Evolutionary conservation across 1,140 invertebrate genomes (phyloP), one percentile per base, ranked within the genome.

Genomic region (Triops cancriformis): DNA sequence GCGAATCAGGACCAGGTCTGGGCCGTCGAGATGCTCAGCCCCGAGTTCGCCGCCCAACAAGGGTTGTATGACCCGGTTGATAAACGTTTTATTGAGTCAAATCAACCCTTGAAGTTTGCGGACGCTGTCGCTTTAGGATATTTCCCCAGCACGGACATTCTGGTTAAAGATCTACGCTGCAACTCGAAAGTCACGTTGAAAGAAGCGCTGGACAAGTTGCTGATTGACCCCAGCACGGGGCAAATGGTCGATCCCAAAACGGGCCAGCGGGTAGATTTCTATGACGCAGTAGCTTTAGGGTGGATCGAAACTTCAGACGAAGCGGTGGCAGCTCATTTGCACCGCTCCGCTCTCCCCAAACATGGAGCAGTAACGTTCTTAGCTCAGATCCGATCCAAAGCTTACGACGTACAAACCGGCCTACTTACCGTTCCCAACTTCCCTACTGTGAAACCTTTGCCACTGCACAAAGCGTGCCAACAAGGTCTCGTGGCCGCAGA

Each of bases 211-310:
- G 87, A 90, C 75, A 87, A 88, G 80, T 90, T 90, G 1, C 83
- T 95, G 26, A 88, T 96, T 75, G 91, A 96, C 84, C 88, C 89
- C 82, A 88, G 90, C 78, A 88, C 89, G 1, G 93, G 93, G 10
- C 88, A 93, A 81, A 91, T 95, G 88, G 89, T 94, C 5, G 92
- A 97, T 86, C 90, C 90, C 11, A 91, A 91, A 83, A 92, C 89
- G 27, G 93, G 93, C 10, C 90, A 91, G 82, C 88, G 90, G 75
- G 88, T 96, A 64, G 88, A 92, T 6, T 94, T 96, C 84, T 91
- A 94, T 84, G 92, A 95, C 83, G 94, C 94, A 79, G 88, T 95
- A 45, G 88, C 91, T 81, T 84, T 89, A 72, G 88, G 88, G 51
- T 90, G 90, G 88, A 91, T 93, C 79, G 75, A 81, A 77, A 73